A percentile compares a stretch with the other conserved stretches of the same genome.
Conservation (phyloP, 1,140 invertebrate species). For the Heterodera schachtii region DNA sequence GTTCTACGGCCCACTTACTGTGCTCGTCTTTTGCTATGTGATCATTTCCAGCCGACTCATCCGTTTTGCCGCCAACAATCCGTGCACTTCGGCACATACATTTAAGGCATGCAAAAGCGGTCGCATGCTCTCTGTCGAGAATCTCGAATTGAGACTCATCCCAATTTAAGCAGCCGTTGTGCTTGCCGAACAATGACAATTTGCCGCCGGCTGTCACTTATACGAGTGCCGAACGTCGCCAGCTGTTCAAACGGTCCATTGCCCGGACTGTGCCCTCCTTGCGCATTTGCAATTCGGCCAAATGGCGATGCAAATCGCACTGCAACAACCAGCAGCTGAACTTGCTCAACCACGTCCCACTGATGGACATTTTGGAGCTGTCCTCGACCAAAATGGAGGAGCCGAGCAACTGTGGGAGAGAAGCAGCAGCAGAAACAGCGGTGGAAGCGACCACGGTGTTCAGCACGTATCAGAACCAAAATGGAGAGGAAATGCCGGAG, state of each 20-base stretch:
- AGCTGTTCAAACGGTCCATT: slow-evolving; percentile 12
- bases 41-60: slow-evolving; percentile 52
- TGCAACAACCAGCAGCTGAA: background rate
- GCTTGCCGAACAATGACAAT: background rate
- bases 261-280: slow-evolving; percentile 9
- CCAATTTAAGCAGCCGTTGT: background rate
- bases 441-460: background rate
- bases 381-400: background rate
- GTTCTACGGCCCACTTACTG: slow-evolving; percentile 61
- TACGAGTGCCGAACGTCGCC: background rate
- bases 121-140: no score
- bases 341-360: background rate
- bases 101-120: background rate
- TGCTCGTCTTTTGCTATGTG: slow-evolving; percentile 54
- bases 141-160: background rate
- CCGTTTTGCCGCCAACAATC: slow-evolving; percentile 34
- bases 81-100: background rate
- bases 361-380: slow-evolving; percentile 16
- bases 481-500: background rate
- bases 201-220: background rate
- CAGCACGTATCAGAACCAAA: background rate
- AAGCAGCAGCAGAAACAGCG: no score
- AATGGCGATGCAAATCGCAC: slow-evolving; percentile 1
- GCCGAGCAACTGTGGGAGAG: background rate
- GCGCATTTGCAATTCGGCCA: background rate